A percentile compares a stretch with the other conserved stretches of the same genome.
These are phyloP conservation scores for Pseudomugil tenellus DNA, from an alignment of 2,797 vertebrate species.

Conservation along the genomic window DNA sequence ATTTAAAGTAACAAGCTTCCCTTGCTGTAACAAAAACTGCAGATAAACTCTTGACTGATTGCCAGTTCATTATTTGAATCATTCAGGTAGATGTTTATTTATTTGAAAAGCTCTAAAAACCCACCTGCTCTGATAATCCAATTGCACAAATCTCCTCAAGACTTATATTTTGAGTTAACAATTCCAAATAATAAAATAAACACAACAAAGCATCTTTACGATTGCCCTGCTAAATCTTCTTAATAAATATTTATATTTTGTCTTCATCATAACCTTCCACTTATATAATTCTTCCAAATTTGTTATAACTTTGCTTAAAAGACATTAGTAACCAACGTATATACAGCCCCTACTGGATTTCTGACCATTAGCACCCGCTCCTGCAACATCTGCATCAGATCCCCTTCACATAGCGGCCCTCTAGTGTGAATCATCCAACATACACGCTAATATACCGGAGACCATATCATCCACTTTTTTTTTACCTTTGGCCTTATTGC, in stretches of 20 bases:
- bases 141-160: neutral
- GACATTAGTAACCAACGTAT: neutral
- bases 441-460: too few relatives aligned
- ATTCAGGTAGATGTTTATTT: conserved; percentile 1
- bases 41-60: neutral
- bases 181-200: neutral
- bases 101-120: conserved; percentile 3
- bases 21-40: neutral
- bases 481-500: too few relatives aligned
- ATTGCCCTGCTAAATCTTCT: neutral
- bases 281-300: too few relatives aligned
- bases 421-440: neutral
- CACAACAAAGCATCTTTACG: neutral
- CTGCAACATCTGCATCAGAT: neutral
- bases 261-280: neutral
- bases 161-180: neutral
- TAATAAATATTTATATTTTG: neutral
- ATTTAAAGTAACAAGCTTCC: neutral
- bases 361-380: neutral
- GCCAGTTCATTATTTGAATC: neutral
- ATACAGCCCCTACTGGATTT: neutral
- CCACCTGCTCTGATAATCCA: neutral
- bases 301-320: neutral
- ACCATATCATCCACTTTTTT: too few relatives aligned
- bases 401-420: neutral